Evolutionary conservation across 2,797 vertebrate species (phyloP), one percentile per base, ranked within the genome.

Genomic region (Telmatherina bonti): DNA sequence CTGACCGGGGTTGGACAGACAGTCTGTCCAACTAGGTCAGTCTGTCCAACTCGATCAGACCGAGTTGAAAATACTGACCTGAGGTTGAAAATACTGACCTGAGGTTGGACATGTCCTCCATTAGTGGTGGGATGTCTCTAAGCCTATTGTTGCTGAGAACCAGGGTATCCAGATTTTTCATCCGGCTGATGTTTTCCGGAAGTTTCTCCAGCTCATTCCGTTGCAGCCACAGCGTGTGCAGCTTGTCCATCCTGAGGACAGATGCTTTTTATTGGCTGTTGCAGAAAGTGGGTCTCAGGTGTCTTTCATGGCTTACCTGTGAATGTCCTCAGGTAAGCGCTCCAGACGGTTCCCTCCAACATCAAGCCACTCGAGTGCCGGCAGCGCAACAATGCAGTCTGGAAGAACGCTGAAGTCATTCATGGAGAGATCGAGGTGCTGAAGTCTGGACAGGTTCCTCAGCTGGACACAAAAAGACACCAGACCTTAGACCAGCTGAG

Each of bases 151-250:
- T 95, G 89, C 95, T 97, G 58, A 99, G 95, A 64, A 99, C 97
- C 73, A 99, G 93, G 0, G 97, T 99, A 77, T 94, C 94, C 76
- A 99, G 93, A 26, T 86, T 96, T 68, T 75, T 80, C 95, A 99
- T 94, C 57, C 91, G 93, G 77, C 88, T 74, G 84, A 99, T 96
- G 75, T 90, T 94, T 41, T 96, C 94, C 7, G 98, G 97, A 52
- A 99, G 92, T n/a, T 72, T 82, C 59, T 94, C 90, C 70, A 99
- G 92, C 58, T 95, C 81, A 65, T 99, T 99, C 70, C 97, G 93
- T 84, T 98, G 98, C 13, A 99, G 95, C 98, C 97, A 99, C 76
- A 99, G 88, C 0, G 96, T 95, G 74, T 98, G 97, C 31, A 99
- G 87, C 36, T 75, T 95, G 81, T 96, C 93, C 96, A 98, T 98